Base-by-base conservation (phyloP, 1,140 invertebrate species). In the Listronotus oregonensis region DNA sequence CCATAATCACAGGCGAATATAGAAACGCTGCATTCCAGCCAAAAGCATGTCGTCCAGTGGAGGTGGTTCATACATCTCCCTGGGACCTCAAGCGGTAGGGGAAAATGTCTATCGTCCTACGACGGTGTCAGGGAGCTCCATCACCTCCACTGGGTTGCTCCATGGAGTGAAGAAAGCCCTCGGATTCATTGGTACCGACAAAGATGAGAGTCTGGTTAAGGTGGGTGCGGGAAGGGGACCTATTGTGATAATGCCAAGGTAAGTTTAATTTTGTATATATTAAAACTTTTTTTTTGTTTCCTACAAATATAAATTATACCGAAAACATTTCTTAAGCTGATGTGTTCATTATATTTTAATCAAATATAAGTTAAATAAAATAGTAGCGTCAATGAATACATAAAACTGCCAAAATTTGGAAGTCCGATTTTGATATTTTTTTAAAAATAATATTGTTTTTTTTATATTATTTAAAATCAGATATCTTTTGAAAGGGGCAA, bases 61-160 rank as follows among this genome's bases (percentile, higher is more conserved):
- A 27, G 83, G 84, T 80, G 81, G 83, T 73, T 85, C 85, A 73
- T 87, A 87, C 81, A 83, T 83, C 74, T 86, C 85, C 68, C 80
- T 87, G 74, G 80, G 82, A 55, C 83, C 83, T 73, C 77, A 82
- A 73, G 84, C 85, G 78, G 84, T 83, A 72, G 77, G 82, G 72
- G 85, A 85, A 77, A 83, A 86, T 78, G 84, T 86, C 55, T 87
- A 87, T 81, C 85, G 84, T 74, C 83, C 83, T 70, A 87, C 86
- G 17, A 87, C 85, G 39, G 81, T 86, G 71, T 81, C 85, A 60
- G 84, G 85, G 66, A 80, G 81, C 31, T 80, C 82, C 66, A 82
- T 78, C 57, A 79, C 79, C 21, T 72, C 80, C 11, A 76, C 81
- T 43, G 84, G 82, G 63, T 78, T 87, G 37, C 73, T 87, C 64